Base-by-base conservation (phyloP, 2,113 vertebrate genomes). In the Columbina picui region DNA sequence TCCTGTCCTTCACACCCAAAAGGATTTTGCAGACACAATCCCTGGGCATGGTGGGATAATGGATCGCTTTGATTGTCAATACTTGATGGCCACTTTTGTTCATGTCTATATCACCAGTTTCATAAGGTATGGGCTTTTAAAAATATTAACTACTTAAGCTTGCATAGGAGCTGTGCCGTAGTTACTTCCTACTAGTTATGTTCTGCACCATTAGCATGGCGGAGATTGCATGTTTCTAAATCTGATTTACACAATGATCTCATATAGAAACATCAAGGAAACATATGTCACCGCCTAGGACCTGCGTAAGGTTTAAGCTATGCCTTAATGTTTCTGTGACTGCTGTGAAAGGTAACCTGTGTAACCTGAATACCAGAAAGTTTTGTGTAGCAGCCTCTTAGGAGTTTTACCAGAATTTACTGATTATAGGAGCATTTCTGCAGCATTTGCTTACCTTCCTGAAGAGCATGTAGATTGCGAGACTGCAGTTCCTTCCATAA, bases 11-110 rank as follows among this genome's bases (percentile, higher is more conserved):
- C n/a, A 29, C 29, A 56, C 57, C 86, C 93, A 60, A 41, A 95
- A 99, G 99, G 99, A 99, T 97, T 99, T 99, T 81, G 99, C 99
- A 69, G 98, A 98, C 98, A 99, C 99, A 41, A 99, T 99, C 97
- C 99, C 99, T 11, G 99, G 99, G 8, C 99, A 99, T 2, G 99
- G 99, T 0, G 99, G 99, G 38, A 99, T 99, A 97, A 99, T 99
- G 99, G 99, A 99, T 96, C 99, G 99, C 41, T 99, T 99, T 75
- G 99, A 99, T 87, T 99, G 99, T 86, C 99, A 99, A 98, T 99
- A 99, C 96, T 74, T 99, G 97, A 99, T 99, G 99, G 99, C 99
- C 53, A 99, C 99, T 10, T 99, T 99, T 89, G 99, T 99, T n/a
- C 99, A 99, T 8, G 99, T 99, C 79, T 99, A 99, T 74, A 99